Base-by-base conservation (phyloP, 2,888 invertebrate genomes). In the Platerodrilus igneus region DNA sequence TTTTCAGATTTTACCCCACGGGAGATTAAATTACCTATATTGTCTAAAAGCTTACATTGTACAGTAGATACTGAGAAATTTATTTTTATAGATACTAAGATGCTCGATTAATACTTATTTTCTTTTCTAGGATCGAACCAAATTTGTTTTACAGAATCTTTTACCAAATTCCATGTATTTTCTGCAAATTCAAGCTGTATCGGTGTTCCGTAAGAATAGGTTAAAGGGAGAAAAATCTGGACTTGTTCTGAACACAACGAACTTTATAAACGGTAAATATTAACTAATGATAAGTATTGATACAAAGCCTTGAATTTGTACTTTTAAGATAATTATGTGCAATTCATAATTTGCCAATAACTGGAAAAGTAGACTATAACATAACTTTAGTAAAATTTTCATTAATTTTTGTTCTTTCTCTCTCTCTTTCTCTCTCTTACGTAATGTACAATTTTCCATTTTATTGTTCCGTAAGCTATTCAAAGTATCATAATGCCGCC, bases 141-240 rank as follows among this genome's bases (percentile, higher is more conserved):
- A 72, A 50, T 78, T 78, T 47, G 75, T 79, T 52, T 74, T 86
- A 52, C 76, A 74, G 53, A 77, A 80, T 55, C 66, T 86, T 31
- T 73, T 78, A 52, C 75, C 78, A 4, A 77, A 82, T 57, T 83
- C 83, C 0, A 75, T 79, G 66, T 86, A 86, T 61, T 86, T 85
- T 56, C 71, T 86, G 22, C 86, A 86, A 77, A 82, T 86, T 3
- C 85, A 86, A 67, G 84, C 85, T 3, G 74, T 85, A 45, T 77
- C 79, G 18, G 75, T 81, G 51, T 85, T 75, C 56, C 85, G 84
- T 2, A 72, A 75, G 30, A 76, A 79, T 7, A 76, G 80, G 49
- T 64, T 86, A 10, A 76, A 81, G 32, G 83, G 86, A 35, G 78
- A 81, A 27, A 85, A 84, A 55, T 78, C 79, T 1, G 81, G 79